Evolutionary conservation across 2,888 invertebrate genomes (phyloP), one percentile per base, ranked within the genome.

Genomic region (Petrophora chlorosata): DNA sequence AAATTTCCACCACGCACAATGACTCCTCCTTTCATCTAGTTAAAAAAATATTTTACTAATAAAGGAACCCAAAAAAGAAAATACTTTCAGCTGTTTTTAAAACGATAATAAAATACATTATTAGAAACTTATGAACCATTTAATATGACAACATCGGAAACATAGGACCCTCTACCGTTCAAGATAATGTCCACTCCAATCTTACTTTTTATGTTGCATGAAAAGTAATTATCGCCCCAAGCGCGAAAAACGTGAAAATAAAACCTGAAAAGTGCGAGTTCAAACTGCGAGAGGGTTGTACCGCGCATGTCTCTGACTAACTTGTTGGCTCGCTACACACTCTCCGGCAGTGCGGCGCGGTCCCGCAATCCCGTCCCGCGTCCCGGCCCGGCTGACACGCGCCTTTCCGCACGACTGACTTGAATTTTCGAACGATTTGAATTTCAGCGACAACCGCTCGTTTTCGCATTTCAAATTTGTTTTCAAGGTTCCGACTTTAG

Each of bases 281-380:
- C 48, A 42, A 54, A 63, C 51, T 64, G 51, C 43, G 69, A 70
- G 70, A 72, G 73, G 70, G 67, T 68, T 70, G 67, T 64, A 39
- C n/a, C 36, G 89, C 89, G 89, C 89, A 89, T 89, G 89, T 79
- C 86, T 73, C 74, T 63, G 59, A 78, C 66, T 85, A 88, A 88
- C 89, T 89, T 89, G 89, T 89, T 89, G 89, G 86, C 81, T 74
- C 73, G 73, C 65, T 61, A 68, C 63, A 65, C 71, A 71, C 67
- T 61, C 70, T 71, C 72, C 86, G 85, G 83, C 88, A 89, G 89
- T 89, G 88, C 87, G 87, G 71, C 75, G 85, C 78, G 79, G 69
- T 64, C 66, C 60, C 76, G 82, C 80, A 70, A 65, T 63, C 73
- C 71, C 66, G 67, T 61, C 70, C 72, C 76, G 78, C 77, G 83